phyloP scores from a whole-genome alignment of 2,888 invertebrate species.

The Drosophila ochracea region DNA sequence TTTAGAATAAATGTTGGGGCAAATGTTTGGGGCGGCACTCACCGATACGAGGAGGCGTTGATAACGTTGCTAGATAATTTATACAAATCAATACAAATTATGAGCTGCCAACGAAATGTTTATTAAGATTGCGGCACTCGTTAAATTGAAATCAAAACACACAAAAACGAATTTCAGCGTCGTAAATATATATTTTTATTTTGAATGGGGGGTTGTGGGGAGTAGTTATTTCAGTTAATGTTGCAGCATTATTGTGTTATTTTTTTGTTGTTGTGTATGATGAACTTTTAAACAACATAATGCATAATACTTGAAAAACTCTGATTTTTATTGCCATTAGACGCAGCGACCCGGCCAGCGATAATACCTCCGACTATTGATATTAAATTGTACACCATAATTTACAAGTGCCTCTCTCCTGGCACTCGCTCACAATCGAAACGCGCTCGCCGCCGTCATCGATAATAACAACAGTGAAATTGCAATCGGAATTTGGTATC shows the following conservation, averaged over 20 bases:
- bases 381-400: constrained; percentile 58
- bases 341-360: constrained; percentile 20
- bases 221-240: constrained; percentile 34
- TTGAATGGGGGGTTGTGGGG: neutral
- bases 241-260: constrained; percentile 23
- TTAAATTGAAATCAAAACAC: constrained; percentile 51
- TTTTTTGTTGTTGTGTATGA: constrained; percentile 20
- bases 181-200: constrained; percentile 41
- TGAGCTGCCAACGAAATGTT: constrained; percentile 58
- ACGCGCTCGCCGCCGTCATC: constrained; percentile 9
- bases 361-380: constrained; percentile 52
- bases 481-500: constrained; percentile 8
- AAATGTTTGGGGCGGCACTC: constrained; percentile 45
- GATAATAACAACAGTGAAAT: neutral
- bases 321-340: constrained; percentile 56
- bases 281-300: constrained; percentile 57
- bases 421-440: constrained; percentile 17
- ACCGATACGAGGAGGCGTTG: constrained; percentile 42
- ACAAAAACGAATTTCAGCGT: constrained; percentile 34
- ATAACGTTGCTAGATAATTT: constrained; percentile 41
- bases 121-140: constrained; percentile 59
- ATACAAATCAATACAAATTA: constrained; percentile 59
- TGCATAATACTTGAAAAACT: constrained; percentile 51
- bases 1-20: constrained; percentile 5
- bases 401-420: constrained; percentile 41